phyloP scores from a whole-genome alignment of 1,140 invertebrate species.

The Bombus haemorrhoidalis region DNA sequence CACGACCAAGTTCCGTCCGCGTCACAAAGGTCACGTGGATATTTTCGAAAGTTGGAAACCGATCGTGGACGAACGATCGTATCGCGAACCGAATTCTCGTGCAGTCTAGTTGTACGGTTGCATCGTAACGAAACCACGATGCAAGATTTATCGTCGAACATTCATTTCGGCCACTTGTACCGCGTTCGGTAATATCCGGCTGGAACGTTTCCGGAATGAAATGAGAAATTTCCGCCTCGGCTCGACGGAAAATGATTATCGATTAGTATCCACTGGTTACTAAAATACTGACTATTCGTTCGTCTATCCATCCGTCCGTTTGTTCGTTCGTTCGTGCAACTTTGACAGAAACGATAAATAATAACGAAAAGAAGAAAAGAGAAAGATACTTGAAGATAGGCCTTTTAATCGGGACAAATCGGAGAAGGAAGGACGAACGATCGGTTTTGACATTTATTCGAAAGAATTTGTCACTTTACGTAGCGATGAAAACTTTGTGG shows the following conservation, averaged over 20 bases:
- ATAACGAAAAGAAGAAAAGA: no score
- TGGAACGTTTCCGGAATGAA: conserved; percentile 45
- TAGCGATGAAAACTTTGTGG: background rate
- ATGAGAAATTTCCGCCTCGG: conserved; percentile 54
- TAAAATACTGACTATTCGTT: background rate
- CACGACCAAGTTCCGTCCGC: no score
- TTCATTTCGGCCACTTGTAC: conserved; percentile 18
- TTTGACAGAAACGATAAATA: background rate
- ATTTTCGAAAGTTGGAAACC: background rate
- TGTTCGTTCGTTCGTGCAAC: background rate
- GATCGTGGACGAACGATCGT: background rate
- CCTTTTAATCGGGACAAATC: no score
- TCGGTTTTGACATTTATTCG: background rate
- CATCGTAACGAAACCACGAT: conserved; percentile 38
- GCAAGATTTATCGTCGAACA: conserved; percentile 45
- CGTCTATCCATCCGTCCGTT: background rate
- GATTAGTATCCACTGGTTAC: conserved; percentile 39
- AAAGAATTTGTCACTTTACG: background rate
- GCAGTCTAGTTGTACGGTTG: background rate
- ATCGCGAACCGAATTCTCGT: background rate
- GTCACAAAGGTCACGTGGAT: background rate
- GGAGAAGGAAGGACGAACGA: no score
- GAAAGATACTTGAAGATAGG: no score
- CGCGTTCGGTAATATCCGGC: conserved; percentile 40
- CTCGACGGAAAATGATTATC: conserved; percentile 43